Conservation (phyloP, 2,797 vertebrate species). For the Microctenopoma lineatum region DNA sequence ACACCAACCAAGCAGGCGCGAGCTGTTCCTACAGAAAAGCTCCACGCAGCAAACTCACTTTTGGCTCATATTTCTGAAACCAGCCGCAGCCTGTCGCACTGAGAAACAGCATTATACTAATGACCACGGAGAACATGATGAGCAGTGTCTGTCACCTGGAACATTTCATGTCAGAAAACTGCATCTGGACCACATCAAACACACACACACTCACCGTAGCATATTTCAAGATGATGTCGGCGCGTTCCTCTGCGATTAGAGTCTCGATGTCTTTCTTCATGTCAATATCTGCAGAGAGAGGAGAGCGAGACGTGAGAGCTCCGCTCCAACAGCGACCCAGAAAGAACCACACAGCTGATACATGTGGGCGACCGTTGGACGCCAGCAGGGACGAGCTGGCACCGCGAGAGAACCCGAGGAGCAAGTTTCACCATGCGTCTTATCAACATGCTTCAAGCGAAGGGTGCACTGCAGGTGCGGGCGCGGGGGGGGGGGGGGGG, state of each 20-base stretch:
- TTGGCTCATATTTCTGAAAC: too few relatives aligned
- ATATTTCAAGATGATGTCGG: slow-evolving; percentile 90
- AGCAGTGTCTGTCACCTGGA: background rate
- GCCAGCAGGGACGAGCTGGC: slow-evolving; percentile 7
- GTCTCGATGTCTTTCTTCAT: slow-evolving; percentile 94
- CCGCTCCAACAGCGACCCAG: slow-evolving; percentile 5
- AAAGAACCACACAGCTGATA: slow-evolving; percentile 12
- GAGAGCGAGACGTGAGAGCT: slow-evolving; percentile 6
- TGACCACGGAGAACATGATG: background rate
- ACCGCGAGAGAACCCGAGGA: background rate
- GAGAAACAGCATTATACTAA: too few relatives aligned
- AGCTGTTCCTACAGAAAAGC: slow-evolving; percentile 37
- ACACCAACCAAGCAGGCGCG: slow-evolving; percentile 32
- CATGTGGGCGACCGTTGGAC: slow-evolving; percentile 40
- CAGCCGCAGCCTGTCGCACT: background rate
- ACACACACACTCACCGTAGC: slow-evolving; percentile 81
- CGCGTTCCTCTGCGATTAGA: slow-evolving; percentile 90
- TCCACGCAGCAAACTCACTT: slow-evolving; percentile 14
- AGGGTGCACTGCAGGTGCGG: background rate
- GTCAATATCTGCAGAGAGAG: slow-evolving; percentile 85
- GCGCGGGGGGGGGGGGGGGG: too few relatives aligned
- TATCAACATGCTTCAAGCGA: too few relatives aligned
- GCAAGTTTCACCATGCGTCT: background rate
- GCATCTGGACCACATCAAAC: slow-evolving; percentile 4
- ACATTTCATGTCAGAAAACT: background rate